Evolutionary conservation across 2,113 vertebrate species (phyloP), one percentile per base, ranked within the genome.

Genomic region (Salvelinus namaycush): DNA sequence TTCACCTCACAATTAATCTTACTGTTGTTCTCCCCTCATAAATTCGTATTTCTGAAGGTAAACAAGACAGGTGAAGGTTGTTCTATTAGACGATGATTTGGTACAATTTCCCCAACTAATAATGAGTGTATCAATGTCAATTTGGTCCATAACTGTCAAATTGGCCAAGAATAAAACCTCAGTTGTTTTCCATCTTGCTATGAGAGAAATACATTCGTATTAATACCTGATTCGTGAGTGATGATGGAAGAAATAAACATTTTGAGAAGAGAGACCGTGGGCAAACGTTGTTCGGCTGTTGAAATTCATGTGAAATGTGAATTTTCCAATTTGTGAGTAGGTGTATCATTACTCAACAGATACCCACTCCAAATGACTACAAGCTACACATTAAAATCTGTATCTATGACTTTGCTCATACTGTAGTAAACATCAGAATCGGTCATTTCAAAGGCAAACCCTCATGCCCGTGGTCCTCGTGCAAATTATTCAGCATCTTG

Each of bases 401-500:
- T 54, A 54, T 54, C 51, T 54, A 54, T 54, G 13, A 54, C 51
- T 54, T 16, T 0, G 16, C 12, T 16, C 16, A 54, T 54, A 11
- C 2, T 11, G 14, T 51, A 54, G 51, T 54, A 64, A 64, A 64
- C 20, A 64, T 64, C 60, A 64, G 6, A 64, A 16, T 20, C 5
- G 4, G 59, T 16, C 8, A 70, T 81, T 78, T 81, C 57, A 81
- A 75, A 77, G 78, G 73, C 77, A 68, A 87, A 78, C 69, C 49
- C 72, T 68, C 59, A 54, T 60, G 73, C 39, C 39, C 39, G 11
- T 11, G 81, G 67, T 76, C 75, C 64, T 74, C 65, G 69, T 84
- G 34, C 69, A 72, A 79, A 77, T 75, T 77, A 59, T 66, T 24
- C 68, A 29, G 75, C 66, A 26, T 81, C 80, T 72, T 78, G 74